These are phyloP conservation scores for Rachycentron canadum DNA, from an alignment of 2,797 vertebrate species.

Conservation along the genomic window DNA sequence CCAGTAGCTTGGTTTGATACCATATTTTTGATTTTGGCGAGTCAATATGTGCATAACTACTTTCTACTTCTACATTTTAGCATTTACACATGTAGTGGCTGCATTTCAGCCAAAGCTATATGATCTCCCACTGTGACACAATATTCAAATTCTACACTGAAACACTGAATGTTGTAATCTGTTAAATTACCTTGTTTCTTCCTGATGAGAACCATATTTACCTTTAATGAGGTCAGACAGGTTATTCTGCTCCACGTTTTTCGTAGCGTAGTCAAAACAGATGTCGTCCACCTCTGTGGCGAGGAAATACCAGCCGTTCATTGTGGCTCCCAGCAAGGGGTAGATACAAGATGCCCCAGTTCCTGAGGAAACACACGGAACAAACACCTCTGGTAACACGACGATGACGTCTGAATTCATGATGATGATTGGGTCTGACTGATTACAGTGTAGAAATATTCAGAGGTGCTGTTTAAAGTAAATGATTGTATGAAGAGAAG, in stretches of 20 bases:
- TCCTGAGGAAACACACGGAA: constrained; percentile 81
- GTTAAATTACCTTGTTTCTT: not conserved
- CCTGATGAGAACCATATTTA: constrained; percentile 57
- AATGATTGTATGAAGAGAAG: not conserved
- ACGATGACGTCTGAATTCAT: constrained; percentile 24
- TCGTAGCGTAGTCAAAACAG: constrained; percentile 97
- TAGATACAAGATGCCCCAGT: constrained; percentile 99
- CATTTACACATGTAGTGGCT: too few species aligned
- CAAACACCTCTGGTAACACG: constrained; percentile 5
- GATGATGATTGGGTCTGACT: constrained; percentile 33
- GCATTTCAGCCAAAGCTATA: not conserved
- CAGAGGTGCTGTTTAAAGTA: constrained; percentile 8
- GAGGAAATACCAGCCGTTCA: constrained; percentile 99
- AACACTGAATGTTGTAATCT: not conserved
- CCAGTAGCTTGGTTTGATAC: too few species aligned
- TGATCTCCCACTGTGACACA: not conserved
- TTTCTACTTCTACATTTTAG: too few species aligned
- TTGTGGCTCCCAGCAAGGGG: constrained; percentile 95
- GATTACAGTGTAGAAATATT: constrained; percentile 31
- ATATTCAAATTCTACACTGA: not conserved
- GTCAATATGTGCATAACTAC: too few species aligned
- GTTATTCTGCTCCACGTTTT: constrained; percentile 97
- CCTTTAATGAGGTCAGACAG: constrained; percentile 97
- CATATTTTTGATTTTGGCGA: too few species aligned
- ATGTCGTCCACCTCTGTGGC: constrained; percentile 99